Evolutionary conservation across 1,140 invertebrate genomes (phyloP).

Genomic region (Polypedilum pembai): DNA sequence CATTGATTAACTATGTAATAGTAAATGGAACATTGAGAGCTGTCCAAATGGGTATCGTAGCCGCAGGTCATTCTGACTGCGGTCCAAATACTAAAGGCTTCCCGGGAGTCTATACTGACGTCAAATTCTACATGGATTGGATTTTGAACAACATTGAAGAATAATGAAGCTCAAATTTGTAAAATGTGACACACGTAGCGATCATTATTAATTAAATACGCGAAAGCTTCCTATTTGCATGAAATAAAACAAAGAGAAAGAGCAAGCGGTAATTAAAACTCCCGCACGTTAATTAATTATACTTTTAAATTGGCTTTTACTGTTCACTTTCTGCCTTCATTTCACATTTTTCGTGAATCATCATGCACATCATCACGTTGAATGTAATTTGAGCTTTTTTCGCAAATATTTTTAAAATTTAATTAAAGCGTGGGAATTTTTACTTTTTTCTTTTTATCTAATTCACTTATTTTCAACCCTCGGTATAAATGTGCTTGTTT

Average conservation of each 20-base stretch:
- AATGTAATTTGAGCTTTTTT: constrained; percentile 6
- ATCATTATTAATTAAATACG: background rate
- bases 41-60: background rate
- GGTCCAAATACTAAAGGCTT: background rate
- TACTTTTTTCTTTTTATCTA: too few species aligned
- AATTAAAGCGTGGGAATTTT: background rate
- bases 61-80: background rate
- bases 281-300: constrained; percentile 8
- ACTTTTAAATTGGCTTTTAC: constrained; percentile 15
- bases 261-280: constrained; percentile 4
- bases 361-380: constrained; percentile 10
- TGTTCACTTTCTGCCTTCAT: too few species aligned
- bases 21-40: background rate
- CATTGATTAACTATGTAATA: background rate
- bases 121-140: background rate
- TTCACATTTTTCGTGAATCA: background rate
- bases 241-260: constrained; percentile 4
- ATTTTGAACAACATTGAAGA: background rate
- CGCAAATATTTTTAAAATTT: constrained; percentile 8
- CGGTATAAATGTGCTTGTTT: too few species aligned
- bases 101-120: background rate
- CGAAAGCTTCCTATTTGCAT: background rate
- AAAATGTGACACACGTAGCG: background rate
- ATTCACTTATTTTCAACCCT: too few species aligned
- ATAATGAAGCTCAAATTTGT: background rate